Base-by-base conservation (phyloP, 2,888 invertebrate species). In the Acanthococcus lagerstroemiae region DNA sequence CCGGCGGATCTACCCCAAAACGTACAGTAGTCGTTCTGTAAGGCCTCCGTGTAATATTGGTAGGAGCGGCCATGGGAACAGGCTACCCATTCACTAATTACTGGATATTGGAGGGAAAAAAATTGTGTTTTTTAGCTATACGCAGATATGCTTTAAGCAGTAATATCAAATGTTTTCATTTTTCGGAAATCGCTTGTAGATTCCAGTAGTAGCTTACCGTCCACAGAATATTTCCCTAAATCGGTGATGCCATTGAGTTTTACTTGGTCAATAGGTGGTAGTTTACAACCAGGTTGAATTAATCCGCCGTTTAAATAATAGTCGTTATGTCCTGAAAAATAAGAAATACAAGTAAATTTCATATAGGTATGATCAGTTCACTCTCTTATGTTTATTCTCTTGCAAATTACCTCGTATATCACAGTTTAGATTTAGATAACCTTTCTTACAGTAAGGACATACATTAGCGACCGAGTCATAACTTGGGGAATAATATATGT, bases 291-390 rank as follows among this genome's bases (percentile, higher is more conserved):
- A 0, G 85, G 85, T 72, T 86, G 86, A 55, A 77, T 77, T 76
- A 80, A 78, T 0, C 86, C 86, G 0, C 86, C 86, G 68, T 86
- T 86, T 1, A 84, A 82, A 74, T 84, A 86, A 72, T 84, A 85
- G 73, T 86, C 86, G 2, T 83, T 80, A 70, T 84, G 75, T 26
- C 77, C 78, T 70, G 72, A 22, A 46, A n/a, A n/a, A n/a, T n/a
- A n/a, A n/a, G n/a, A n/a, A n/a, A n/a, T n/a, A n/a, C n/a, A n/a
- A n/a, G n/a, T n/a, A n/a, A n/a, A n/a, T n/a, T n/a, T 24, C 19
- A 46, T n/a, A 37, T 24, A 3, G 19, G 37, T 4, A 3, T 37
- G 12, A 9, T 37, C 3, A 37, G 1, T 15, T 2, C 3, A 37
- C 37, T n/a, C n/a, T n/a, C n/a, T n/a, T n/a, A n/a, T n/a, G n/a